A percentile compares a stretch with the other conserved stretches of the same genome.
These are phyloP conservation scores for Ispidina lecontei DNA, from an alignment of 2,797 vertebrate genomes.

Conservation along the genomic window DNA sequence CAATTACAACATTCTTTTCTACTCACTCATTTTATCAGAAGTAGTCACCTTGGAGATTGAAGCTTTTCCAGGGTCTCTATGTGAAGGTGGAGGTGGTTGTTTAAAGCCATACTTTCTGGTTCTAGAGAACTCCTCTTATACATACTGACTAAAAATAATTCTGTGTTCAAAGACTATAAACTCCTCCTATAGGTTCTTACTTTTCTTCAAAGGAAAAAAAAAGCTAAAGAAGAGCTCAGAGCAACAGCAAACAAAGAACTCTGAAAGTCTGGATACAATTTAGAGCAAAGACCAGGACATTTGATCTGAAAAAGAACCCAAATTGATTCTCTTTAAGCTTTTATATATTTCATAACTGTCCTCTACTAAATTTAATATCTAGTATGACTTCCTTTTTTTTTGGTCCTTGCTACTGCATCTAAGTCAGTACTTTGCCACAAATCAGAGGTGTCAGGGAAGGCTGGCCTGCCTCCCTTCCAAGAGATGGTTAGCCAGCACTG, in stretches of 20 bases:
- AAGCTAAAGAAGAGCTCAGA: neutral
- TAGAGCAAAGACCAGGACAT: neutral
- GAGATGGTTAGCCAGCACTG: neutral
- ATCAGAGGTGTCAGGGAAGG: neutral
- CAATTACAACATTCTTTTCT: constrained; percentile 27
- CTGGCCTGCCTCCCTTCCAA: neutral
- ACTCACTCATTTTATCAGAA: constrained; percentile 2
- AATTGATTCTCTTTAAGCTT: neutral
- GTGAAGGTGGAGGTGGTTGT: neutral
- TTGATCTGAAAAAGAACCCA: neutral
- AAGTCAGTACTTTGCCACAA: neutral
- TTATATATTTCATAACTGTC: neutral
- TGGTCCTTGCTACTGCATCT: neutral
- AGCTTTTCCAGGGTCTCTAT: neutral
- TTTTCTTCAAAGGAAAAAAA: neutral
- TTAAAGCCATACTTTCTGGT: neutral
- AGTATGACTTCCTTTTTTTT: neutral
- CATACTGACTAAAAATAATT: neutral
- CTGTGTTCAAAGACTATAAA: neutral
- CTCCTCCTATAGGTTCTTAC: neutral
- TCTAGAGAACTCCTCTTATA: neutral
- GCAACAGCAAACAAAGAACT: neutral
- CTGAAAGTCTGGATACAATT: neutral
- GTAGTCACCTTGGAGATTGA: neutral
- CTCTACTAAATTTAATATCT: neutral